A percentile compares a stretch with the other conserved stretches of the same genome.
phyloP scores from a whole-genome alignment of 1,140 invertebrate genomes.

The Platyscapa corneri region DNA sequence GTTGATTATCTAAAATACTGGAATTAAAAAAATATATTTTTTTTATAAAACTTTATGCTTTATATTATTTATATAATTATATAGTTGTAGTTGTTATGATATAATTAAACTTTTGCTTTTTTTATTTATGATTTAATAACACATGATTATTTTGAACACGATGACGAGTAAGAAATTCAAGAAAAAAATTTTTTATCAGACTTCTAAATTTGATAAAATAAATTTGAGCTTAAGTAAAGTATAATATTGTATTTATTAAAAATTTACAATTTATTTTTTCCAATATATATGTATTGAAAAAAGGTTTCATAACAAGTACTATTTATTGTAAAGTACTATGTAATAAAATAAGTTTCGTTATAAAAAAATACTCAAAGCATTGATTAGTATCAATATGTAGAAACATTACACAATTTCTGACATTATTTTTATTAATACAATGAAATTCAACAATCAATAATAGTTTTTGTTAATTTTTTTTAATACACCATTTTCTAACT shows the following conservation, averaged over 20 bases:
- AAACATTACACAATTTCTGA: no score
- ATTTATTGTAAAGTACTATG: no score
- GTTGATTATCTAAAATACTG: slow-evolving; percentile 55
- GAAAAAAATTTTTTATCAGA: not conserved
- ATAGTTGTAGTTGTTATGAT: not conserved
- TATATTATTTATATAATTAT: not conserved
- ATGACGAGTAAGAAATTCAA: no score
- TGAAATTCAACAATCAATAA: slow-evolving; percentile 42
- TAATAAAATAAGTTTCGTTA: no score
- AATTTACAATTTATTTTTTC: not conserved
- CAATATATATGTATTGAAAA: not conserved
- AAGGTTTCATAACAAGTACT: no score
- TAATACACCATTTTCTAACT: not conserved
- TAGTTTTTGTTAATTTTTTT: slow-evolving; percentile 1
- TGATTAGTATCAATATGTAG: no score
- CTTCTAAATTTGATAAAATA: not conserved
- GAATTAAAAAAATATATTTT: slow-evolving; percentile 14
- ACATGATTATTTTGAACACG: no score
- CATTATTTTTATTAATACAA: not conserved
- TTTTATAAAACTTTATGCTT: not conserved
- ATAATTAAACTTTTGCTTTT: not conserved
- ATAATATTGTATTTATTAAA: not conserved
- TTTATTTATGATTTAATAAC: no score
- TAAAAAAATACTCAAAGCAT: no score
- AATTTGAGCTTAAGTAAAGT: not conserved